Evolutionary conservation across 2,113 vertebrate species (phyloP).

Genomic region (Brevimyrus niger): DNA sequence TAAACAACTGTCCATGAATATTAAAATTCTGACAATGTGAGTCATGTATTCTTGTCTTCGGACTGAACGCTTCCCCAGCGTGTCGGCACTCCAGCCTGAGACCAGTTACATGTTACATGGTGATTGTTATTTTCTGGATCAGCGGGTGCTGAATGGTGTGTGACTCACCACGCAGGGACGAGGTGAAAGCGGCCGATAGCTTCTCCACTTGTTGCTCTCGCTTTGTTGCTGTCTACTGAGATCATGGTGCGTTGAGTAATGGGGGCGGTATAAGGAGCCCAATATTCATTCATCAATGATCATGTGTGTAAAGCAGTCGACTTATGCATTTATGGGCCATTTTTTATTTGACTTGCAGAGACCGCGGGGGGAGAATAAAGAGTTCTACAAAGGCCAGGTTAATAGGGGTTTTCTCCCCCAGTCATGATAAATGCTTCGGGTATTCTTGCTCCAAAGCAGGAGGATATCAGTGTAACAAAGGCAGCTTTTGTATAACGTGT

Average conservation of each 20-base stretch:
- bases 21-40: constrained; percentile 12
- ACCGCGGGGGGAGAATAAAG: background rate
- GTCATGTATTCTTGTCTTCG: background rate
- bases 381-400: background rate
- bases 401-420: background rate
- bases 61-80: background rate
- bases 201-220: constrained; percentile 12
- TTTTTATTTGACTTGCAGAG: background rate
- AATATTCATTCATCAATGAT: background rate
- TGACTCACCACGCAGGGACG: background rate
- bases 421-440: background rate
- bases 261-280: background rate
- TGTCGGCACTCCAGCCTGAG: background rate
- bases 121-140: background rate
- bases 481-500: background rate
- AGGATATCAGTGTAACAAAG: background rate
- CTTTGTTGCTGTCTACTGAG: background rate
- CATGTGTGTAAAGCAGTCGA: background rate
- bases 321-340: background rate
- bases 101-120: background rate
- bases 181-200: background rate
- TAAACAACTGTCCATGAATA: background rate
- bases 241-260: background rate
- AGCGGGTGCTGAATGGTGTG: background rate
- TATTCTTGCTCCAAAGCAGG: background rate